A percentile compares a stretch with the other conserved stretches of the same genome.
phyloP scores from a whole-genome alignment of 2,797 vertebrate species.

The Propithecus perrieri region DNA sequence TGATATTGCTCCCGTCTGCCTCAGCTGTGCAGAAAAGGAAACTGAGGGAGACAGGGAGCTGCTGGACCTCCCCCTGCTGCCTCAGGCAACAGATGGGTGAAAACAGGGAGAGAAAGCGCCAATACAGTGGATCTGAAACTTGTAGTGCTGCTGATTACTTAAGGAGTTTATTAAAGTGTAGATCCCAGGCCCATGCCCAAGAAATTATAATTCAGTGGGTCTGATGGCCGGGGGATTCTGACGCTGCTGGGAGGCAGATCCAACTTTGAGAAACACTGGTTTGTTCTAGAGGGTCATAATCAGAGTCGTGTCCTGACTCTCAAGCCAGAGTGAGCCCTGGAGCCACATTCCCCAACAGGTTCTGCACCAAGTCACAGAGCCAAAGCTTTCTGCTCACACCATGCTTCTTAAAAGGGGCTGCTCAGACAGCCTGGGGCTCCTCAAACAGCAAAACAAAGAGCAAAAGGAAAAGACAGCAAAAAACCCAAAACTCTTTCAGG shows the following conservation, averaged over 20 bases:
- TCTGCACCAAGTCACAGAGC: background rate
- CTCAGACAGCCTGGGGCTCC: background rate
- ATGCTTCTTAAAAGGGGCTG: background rate
- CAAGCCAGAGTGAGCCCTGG: background rate
- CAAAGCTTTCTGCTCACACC: background rate
- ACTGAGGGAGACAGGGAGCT: background rate
- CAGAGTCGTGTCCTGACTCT: background rate
- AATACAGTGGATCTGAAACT: background rate
- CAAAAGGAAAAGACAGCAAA: background rate
- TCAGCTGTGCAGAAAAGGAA: background rate
- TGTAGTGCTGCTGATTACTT: background rate
- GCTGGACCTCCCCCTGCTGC: background rate
- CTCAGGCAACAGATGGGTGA: too few species aligned
- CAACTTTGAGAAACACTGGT: background rate
- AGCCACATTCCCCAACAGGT: background rate
- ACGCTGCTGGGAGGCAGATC: background rate
- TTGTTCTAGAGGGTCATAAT: background rate
- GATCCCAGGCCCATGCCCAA: background rate
- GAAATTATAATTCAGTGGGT: background rate
- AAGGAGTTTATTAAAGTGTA: background rate
- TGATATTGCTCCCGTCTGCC: background rate
- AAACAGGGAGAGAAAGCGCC: background rate
- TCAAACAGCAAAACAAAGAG: background rate
- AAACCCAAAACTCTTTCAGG: background rate
- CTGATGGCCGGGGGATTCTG: background rate